phyloP scores from a whole-genome alignment of 2,113 vertebrate species.

The Crotalus helleri region DNA sequence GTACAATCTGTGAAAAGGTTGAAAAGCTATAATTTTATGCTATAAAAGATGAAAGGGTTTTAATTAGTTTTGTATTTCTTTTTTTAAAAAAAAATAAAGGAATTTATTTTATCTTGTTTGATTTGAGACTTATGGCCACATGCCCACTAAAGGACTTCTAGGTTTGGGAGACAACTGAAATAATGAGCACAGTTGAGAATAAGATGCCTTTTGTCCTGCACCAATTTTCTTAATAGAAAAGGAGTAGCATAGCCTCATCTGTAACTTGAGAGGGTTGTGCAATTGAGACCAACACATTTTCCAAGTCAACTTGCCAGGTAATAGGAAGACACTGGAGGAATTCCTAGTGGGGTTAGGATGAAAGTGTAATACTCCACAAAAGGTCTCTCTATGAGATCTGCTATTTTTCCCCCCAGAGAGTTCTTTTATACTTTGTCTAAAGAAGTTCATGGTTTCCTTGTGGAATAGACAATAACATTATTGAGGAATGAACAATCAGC shows the following conservation, averaged over 20 bases:
- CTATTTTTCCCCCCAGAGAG: neutral
- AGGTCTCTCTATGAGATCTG: neutral
- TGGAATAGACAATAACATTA: neutral
- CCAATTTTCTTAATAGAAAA: neutral
- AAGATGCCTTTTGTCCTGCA: neutral
- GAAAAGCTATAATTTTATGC: neutral
- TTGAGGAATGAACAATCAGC: neutral
- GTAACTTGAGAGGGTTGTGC: neutral
- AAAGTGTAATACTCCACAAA: neutral
- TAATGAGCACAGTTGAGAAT: neutral
- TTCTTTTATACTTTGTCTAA: neutral
- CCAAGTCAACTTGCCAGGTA: neutral
- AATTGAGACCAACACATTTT: neutral
- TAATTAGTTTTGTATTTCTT: neutral
- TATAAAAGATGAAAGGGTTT: neutral
- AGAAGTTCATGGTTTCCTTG: neutral
- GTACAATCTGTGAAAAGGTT: too few species aligned
- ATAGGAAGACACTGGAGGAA: neutral
- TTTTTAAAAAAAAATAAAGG: neutral
- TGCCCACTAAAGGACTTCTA: neutral
- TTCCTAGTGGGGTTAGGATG: neutral
- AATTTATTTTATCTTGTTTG: neutral
- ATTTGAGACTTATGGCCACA: neutral
- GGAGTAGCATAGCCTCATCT: neutral
- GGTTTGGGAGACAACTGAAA: neutral